phyloP scores from a whole-genome alignment of 2,113 vertebrate species.

The Campylomormyrus numenius region DNA sequence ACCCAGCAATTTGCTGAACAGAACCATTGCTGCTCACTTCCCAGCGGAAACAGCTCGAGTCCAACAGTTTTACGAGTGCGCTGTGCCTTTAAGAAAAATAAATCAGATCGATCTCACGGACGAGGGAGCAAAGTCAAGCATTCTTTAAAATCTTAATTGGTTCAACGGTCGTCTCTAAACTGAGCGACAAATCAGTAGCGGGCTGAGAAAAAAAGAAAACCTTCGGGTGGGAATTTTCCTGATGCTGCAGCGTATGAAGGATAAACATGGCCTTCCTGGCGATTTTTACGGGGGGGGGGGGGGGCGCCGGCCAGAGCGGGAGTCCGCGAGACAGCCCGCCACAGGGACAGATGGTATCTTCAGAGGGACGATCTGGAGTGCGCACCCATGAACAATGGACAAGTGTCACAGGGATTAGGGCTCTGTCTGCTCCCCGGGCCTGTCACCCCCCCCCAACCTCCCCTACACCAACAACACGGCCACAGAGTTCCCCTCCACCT shows the following conservation, averaged over 20 bases:
- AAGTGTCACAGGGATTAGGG: constrained; percentile 25
- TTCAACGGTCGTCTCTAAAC: neutral
- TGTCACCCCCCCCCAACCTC: neutral
- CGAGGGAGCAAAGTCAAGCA: neutral
- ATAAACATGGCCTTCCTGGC: neutral
- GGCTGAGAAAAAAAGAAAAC: neutral
- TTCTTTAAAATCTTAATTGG: neutral
- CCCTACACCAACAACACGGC: neutral
- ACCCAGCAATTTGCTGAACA: neutral
- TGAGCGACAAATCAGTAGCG: neutral
- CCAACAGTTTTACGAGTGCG: neutral
- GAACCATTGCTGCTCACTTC: neutral
- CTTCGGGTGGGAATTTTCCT: neutral
- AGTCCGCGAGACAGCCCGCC: neutral
- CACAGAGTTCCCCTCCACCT: neutral
- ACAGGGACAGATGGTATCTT: constrained; percentile 27
- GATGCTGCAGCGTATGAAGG: neutral
- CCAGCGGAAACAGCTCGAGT: neutral
- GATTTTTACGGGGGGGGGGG: neutral
- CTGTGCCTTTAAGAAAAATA: neutral
- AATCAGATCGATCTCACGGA: neutral
- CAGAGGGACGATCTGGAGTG: constrained; percentile 17
- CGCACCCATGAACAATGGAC: constrained; percentile 25
- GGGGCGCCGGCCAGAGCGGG: neutral
- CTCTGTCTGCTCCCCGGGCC: constrained; percentile 1